Percentiles rank a stretch among this genome's conserved stretches.
Evolutionary conservation across 2,888 invertebrate genomes (phyloP).

Genomic region (Minunthozetes semirufus): DNA sequence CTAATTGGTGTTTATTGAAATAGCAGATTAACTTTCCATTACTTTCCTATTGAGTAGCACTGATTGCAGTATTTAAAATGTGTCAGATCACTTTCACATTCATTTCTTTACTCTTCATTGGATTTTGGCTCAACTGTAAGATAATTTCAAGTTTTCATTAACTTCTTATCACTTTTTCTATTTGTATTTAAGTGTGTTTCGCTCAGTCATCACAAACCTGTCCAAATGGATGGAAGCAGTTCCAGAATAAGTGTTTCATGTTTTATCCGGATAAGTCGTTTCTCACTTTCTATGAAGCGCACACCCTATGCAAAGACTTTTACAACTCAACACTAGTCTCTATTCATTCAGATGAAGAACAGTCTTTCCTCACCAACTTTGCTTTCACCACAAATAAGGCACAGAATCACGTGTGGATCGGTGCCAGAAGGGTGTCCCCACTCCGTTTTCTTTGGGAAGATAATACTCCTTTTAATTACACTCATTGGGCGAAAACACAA

Average conservation of each 20-base stretch:
- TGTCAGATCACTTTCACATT: neutral
- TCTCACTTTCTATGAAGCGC: slow-evolving; percentile 4
- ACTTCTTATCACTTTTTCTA: neutral
- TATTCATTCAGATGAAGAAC: slow-evolving; percentile 17
- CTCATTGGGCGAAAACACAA: slow-evolving; percentile 18
- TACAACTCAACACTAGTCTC: slow-evolving; percentile 9
- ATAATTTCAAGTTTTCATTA: neutral
- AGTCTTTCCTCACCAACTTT: neutral
- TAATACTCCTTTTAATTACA: slow-evolving; percentile 3
- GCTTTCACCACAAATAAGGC: slow-evolving; percentile 12
- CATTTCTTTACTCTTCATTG: neutral
- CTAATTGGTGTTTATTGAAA: neutral
- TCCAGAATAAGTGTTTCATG: slow-evolving; percentile 3
- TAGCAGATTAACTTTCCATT: neutral
- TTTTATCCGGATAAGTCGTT: slow-evolving; percentile 13
- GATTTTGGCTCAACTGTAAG: neutral
- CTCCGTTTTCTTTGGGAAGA: slow-evolving; percentile 12
- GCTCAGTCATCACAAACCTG: neutral
- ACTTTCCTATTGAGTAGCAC: neutral
- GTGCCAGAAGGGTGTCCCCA: neutral
- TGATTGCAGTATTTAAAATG: neutral
- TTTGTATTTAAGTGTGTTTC: neutral
- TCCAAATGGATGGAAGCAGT: slow-evolving; percentile 11
- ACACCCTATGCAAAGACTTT: slow-evolving; percentile 12
- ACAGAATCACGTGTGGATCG: slow-evolving; percentile 12